Evolutionary conservation across 1,140 invertebrate genomes (phyloP).

Genomic region (Lucilia sericata): DNA sequence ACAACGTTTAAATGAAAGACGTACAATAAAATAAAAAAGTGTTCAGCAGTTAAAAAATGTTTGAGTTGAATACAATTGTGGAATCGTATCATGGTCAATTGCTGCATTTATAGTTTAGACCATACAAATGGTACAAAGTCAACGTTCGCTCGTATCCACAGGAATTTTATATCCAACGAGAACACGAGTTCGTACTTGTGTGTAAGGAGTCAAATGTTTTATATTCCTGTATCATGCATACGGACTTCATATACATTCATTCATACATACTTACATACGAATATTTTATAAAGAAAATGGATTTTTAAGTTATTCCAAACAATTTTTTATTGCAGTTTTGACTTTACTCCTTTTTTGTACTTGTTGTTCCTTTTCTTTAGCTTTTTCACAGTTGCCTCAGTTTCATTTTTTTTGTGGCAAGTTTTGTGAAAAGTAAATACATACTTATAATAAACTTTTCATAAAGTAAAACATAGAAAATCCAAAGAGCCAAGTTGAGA

Average conservation of each 20-base stretch:
- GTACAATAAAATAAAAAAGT: not conserved
- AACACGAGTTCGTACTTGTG: too few species aligned
- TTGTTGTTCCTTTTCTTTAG: not conserved
- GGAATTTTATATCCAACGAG: not conserved
- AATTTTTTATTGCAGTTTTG: constrained; percentile 26
- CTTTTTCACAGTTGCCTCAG: not conserved
- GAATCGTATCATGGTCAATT: constrained; percentile 24
- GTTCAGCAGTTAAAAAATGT: not conserved
- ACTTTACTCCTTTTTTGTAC: not conserved
- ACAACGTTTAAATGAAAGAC: not conserved
- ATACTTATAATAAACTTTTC: not conserved
- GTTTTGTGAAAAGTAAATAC: not conserved
- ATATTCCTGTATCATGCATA: too few species aligned
- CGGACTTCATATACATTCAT: too few species aligned
- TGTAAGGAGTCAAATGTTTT: too few species aligned
- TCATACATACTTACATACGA: not conserved
- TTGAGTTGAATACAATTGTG: constrained; percentile 36
- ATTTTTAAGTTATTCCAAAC: constrained; percentile 33
- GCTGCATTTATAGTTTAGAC: constrained; percentile 10
- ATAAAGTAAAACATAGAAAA: too few species aligned
- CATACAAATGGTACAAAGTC: not conserved
- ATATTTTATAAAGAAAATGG: constrained; percentile 19
- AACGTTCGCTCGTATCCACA: not conserved
- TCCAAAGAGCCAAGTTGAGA: too few species aligned
- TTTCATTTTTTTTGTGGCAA: not conserved